Evolutionary conservation across 2,888 invertebrate species (phyloP).

Genomic region (Phyto melanocephala): DNA sequence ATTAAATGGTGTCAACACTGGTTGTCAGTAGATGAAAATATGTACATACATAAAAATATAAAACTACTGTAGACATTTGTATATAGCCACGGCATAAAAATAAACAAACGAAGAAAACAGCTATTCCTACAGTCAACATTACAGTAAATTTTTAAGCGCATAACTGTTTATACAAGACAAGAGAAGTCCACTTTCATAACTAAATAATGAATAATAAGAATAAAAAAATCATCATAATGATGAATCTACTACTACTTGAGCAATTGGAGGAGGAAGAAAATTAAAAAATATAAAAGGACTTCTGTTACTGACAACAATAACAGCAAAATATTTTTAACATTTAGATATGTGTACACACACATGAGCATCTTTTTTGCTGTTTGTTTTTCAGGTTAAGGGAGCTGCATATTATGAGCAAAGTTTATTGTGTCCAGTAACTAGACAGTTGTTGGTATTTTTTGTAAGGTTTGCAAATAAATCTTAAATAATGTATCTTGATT

Average conservation of each 20-base stretch:
- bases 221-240: constrained; percentile 9
- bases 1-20: neutral
- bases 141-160: neutral
- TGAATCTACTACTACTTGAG: constrained; percentile 11
- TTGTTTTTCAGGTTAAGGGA: no score
- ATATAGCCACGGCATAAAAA: neutral
- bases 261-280: neutral
- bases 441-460: no score
- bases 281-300: neutral
- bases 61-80: constrained; percentile 11
- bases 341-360: neutral
- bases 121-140: constrained; percentile 14
- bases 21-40: neutral
- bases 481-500: no score
- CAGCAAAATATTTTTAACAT: constrained; percentile 3
- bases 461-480: no score
- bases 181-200: constrained; percentile 20
- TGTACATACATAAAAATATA: neutral
- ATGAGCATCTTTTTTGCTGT: no score
- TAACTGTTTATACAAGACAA: neutral
- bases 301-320: constrained; percentile 25
- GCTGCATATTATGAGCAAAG: no score
- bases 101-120: constrained; percentile 10
- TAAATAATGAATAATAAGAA: constrained; percentile 19
- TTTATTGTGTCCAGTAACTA: no score